These are phyloP conservation scores for Laterallus jamaicensis DNA, from an alignment of 2,113 vertebrate species.

Conservation along the genomic window DNA sequence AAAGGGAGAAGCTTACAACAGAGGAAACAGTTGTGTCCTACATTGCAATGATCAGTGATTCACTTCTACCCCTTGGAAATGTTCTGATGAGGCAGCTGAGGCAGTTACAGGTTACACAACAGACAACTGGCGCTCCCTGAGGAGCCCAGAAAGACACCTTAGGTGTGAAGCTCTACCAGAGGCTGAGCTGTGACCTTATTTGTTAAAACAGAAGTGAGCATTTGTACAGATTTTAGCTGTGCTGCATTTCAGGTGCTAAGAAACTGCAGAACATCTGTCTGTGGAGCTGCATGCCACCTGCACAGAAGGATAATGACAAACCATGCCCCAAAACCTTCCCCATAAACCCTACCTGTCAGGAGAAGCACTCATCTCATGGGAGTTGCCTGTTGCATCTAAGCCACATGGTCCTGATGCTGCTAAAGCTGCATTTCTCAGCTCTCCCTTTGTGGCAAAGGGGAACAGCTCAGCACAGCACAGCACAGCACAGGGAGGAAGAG, in stretches of 20 bases:
- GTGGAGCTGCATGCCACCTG: neutral
- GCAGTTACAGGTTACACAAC: neutral
- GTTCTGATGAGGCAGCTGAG: neutral
- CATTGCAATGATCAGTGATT: neutral
- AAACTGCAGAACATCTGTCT: neutral
- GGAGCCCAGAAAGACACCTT: neutral
- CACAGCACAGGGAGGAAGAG: neutral
- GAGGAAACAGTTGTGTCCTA: neutral
- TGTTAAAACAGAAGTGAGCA: neutral
- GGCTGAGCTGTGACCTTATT: neutral
- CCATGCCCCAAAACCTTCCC: neutral
- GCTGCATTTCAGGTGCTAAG: neutral
- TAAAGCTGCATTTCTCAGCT: neutral
- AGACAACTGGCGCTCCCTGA: neutral
- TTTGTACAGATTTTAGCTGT: neutral
- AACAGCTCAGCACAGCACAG: neutral
- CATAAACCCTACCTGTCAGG: neutral
- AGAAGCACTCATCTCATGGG: neutral
- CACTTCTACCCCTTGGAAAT: neutral
- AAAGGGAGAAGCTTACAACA: neutral
- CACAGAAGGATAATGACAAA: neutral
- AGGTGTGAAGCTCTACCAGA: neutral
- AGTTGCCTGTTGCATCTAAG: neutral
- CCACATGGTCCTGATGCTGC: neutral
- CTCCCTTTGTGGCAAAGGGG: neutral